These are phyloP conservation scores for Encarsia formosa DNA, from an alignment of 2,888 invertebrate species.

Conservation along the genomic window DNA sequence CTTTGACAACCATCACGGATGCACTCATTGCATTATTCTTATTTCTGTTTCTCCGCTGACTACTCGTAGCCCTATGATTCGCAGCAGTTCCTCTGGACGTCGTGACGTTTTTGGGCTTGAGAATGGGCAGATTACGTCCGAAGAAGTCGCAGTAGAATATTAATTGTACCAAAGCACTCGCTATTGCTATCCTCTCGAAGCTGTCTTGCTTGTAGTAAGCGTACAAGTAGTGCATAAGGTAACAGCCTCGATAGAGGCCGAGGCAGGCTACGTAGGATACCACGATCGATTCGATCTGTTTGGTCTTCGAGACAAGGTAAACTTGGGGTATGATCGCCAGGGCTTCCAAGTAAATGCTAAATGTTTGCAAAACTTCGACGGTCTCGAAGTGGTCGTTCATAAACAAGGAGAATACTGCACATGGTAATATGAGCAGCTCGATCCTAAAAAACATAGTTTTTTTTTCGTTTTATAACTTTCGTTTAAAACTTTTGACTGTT, in stretches of 20 bases:
- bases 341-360: conserved; percentile 21
- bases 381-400: conserved; percentile 11
- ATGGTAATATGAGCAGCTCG: conserved; percentile 20
- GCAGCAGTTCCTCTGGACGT: too few species aligned
- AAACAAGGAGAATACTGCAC: conserved; percentile 16
- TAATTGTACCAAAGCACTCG: conserved; percentile 16
- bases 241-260: conserved; percentile 23
- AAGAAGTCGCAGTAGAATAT: conserved; percentile 23
- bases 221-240: conserved; percentile 23
- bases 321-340: conserved; percentile 25
- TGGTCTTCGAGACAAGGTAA: conserved; percentile 21
- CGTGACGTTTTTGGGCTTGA: conserved; percentile 14
- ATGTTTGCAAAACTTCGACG: conserved; percentile 13
- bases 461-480: too few species aligned
- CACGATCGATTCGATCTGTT: conserved; percentile 21
- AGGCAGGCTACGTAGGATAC: conserved; percentile 21
- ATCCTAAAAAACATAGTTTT: too few species aligned
- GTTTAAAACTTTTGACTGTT: too few species aligned
- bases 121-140: conserved; percentile 22
- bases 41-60: too few species aligned
- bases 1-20: too few species aligned
- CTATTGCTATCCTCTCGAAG: conserved; percentile 4
- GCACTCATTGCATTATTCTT: too few species aligned
- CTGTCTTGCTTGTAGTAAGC: neutral
- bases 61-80: too few species aligned